Conservation (phyloP, 2,888 invertebrate species). For the Himalopsyche japonica region DNA sequence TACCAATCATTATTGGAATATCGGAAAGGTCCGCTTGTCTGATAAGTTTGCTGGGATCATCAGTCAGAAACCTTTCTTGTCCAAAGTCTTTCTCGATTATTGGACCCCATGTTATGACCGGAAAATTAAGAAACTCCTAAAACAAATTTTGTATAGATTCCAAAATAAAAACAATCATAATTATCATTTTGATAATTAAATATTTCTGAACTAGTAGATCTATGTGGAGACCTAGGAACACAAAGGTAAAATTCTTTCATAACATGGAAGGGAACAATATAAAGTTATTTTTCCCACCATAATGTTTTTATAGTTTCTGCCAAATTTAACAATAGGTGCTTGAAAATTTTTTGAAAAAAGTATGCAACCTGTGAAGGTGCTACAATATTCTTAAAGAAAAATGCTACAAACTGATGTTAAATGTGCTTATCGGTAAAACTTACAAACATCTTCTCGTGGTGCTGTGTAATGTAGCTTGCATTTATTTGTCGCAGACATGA, state of each 20-base stretch:
- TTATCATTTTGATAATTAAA: no score
- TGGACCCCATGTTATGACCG: constrained; percentile 62
- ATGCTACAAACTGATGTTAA: no score
- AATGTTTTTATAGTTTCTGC: no score
- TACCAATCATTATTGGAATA: constrained; percentile 68
- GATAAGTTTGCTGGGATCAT: constrained; percentile 63
- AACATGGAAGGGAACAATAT: no score
- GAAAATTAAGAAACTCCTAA: constrained; percentile 60
- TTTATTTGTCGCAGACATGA: constrained; percentile 61
- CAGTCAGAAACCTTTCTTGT: constrained; percentile 67
- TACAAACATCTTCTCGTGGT: constrained; percentile 54
- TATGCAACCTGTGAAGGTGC: no score
- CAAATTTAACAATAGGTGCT: no score
- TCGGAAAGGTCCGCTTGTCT: constrained; percentile 61
- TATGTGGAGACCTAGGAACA: no score
- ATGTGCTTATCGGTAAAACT: constrained; percentile 38
- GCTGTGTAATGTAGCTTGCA: constrained; percentile 56
- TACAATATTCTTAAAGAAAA: no score
- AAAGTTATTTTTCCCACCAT: no score
- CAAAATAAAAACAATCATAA: not conserved
- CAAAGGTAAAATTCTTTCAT: no score
- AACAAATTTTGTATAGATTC: not conserved
- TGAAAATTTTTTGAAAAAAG: no score
- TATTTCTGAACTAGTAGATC: no score
- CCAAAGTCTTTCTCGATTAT: constrained; percentile 70